These are phyloP conservation scores for Leptarthrus brevirostris DNA, from an alignment of 2,888 invertebrate species.

Conservation along the genomic window DNA sequence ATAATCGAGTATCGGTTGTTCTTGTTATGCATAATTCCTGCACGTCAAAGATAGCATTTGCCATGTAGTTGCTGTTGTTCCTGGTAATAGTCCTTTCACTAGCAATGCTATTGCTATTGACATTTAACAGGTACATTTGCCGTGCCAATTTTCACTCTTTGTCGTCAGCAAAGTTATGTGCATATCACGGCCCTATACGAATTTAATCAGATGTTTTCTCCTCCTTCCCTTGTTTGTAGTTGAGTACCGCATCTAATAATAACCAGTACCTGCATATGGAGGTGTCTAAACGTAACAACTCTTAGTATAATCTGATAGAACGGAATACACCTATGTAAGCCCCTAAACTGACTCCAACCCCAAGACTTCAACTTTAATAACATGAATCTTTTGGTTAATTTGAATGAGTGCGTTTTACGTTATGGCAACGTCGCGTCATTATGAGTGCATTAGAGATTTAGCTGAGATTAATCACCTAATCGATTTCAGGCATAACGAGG, in stretches of 20 bases:
- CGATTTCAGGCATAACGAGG: conserved; percentile 47
- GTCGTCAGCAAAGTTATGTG: not conserved
- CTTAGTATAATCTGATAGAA: no score
- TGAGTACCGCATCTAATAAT: not conserved
- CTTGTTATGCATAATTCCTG: conserved; percentile 57
- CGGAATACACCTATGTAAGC: no score
- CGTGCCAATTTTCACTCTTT: conserved; percentile 14
- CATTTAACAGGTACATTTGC: not conserved
- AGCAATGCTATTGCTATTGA: not conserved
- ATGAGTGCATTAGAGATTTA: conserved; percentile 51
- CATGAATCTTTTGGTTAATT: conserved; percentile 51
- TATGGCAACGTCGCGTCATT: conserved; percentile 51
- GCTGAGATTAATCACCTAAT: conserved; percentile 53
- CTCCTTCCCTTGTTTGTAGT: not conserved
- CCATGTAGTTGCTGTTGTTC: not conserved
- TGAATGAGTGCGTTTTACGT: conserved; percentile 40
- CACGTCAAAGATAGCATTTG: conserved; percentile 55
- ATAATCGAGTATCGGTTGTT: conserved; percentile 59
- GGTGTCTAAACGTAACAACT: no score
- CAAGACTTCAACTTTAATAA: conserved; percentile 50
- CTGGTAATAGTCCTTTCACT: conserved; percentile 26
- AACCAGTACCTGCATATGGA: not conserved
- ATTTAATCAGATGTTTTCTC: conserved; percentile 8
- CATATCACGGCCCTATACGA: not conserved
- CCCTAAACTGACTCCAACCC: no score